A percentile compares a stretch with the other conserved stretches of the same genome.
Evolutionary conservation across 2,113 vertebrate genomes (phyloP).

Genomic region (Tinamus guttatus): DNA sequence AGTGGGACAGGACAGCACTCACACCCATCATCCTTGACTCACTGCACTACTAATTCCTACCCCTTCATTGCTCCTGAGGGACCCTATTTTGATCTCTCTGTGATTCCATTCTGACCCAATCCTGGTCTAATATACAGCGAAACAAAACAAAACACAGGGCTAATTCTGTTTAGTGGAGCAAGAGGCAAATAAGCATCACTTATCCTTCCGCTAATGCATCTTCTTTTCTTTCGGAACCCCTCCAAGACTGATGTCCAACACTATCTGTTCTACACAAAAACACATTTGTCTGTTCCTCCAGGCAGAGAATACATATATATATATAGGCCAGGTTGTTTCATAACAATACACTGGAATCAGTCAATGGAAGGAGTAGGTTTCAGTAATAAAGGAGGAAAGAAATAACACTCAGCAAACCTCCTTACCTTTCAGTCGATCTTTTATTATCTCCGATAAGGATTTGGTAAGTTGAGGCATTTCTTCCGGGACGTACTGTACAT

Average conservation of each 20-base stretch:
- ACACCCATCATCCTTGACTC: not conserved
- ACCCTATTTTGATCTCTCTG: not conserved
- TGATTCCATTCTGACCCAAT: not conserved
- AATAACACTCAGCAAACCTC: not conserved
- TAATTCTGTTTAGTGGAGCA: not conserved
- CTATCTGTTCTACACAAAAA: not conserved
- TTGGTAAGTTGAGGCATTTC: conserved; percentile 81
- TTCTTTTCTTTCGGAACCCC: not conserved
- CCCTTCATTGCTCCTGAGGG: not conserved
- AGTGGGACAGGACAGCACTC: not conserved
- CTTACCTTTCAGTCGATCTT: conserved; percentile 90
- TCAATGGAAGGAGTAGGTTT: not conserved
- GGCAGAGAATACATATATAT: not conserved
- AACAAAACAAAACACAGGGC: not conserved
- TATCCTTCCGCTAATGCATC: not conserved
- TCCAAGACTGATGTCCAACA: not conserved
- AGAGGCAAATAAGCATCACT: not conserved
- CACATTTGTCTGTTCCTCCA: not conserved
- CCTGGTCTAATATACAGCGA: not conserved
- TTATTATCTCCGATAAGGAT: conserved; percentile 86
- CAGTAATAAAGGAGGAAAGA: not conserved
- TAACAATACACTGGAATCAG: not conserved
- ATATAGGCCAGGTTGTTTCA: not conserved
- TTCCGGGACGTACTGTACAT: conserved; percentile 82
- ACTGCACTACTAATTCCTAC: not conserved